A percentile compares a stretch with the other conserved stretches of the same genome.
These are phyloP conservation scores for Mastomys natalensis DNA, from an alignment of 2,113 vertebrate species.

Conservation along the genomic window DNA sequence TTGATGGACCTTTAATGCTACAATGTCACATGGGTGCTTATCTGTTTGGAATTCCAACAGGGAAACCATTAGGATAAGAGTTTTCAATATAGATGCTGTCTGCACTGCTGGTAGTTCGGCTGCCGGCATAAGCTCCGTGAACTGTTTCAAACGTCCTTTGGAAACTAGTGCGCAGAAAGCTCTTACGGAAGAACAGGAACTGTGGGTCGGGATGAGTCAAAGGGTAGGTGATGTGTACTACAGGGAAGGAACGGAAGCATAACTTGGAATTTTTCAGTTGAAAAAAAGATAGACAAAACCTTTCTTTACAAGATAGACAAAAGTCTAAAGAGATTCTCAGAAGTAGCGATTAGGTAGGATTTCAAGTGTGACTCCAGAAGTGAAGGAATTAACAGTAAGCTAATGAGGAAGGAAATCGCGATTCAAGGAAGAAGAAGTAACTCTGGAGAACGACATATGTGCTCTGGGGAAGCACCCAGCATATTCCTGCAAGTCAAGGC, in stretches of 20 bases:
- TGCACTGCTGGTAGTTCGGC: background rate
- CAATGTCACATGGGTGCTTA: background rate
- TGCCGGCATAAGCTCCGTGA: background rate
- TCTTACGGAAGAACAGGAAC: constrained; percentile 4
- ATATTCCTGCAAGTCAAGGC: background rate
- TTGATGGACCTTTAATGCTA: background rate
- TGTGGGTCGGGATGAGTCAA: background rate
- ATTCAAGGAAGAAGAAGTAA: background rate
- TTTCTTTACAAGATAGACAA: constrained; percentile 2
- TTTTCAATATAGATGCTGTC: background rate
- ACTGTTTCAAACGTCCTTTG: background rate
- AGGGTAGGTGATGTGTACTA: background rate
- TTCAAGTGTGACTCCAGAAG: background rate
- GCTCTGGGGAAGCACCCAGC: background rate
- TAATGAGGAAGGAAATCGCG: background rate
- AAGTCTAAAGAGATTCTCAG: background rate
- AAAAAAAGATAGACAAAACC: background rate
- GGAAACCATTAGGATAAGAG: background rate
- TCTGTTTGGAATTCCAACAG: background rate
- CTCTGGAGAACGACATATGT: background rate
- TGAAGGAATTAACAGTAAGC: constrained; percentile 3
- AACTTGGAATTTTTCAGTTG: background rate
- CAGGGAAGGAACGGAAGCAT: background rate
- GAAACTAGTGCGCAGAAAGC: background rate
- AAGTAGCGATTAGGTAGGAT: background rate